Evolutionary conservation across 1,140 invertebrate species (phyloP), one percentile per base, ranked within the genome.

Genomic region (Pomacea maculata): DNA sequence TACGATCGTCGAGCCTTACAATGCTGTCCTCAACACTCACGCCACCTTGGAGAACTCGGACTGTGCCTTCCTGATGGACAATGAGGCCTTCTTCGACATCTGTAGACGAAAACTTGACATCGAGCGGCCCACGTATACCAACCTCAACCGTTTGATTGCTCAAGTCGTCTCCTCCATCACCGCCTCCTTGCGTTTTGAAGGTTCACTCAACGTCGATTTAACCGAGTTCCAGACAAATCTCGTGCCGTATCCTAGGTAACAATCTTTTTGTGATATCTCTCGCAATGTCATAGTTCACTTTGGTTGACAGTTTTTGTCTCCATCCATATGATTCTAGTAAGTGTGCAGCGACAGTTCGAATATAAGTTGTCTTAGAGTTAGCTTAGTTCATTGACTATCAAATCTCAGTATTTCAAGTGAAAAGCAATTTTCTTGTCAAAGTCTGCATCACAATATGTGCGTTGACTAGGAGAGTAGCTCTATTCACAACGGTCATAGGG

Each of bases 41-140:
- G 77, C 80, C 55, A 84, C 87, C 1, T 67, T 90, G 68, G 88
- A 89, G 75, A 85, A 89, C 79, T 85, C 88, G 5, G 88, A 90
- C 84, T 91, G 90, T 80, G 87, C 89, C 76, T 90, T 91, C 84
- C 90, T 91, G 93, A 87, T 91, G 75, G 89, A 96, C 92, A 96
- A 95, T 90, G 96, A 97, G 90, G 96, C 96, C 83, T 97, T 97
- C 88, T 97, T 97, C 85, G 96, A 97, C 89, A 97, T 97, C 90
- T 97, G 96, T 92, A 93, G 95, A 2, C 93, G 94, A 77, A 93
- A 93, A 76, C 89, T 96, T 45, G 94, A 95, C 85, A 94, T 95
- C 6, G 92, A 93, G 6, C 91, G 94, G 54, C 95, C 96, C 12
- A 96, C 95, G 2, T 90, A 89, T 84, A 87, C 83, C 45, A 91